These are phyloP conservation scores for Megamerina dolium DNA, from an alignment of 2,888 invertebrate species.

Conservation along the genomic window DNA sequence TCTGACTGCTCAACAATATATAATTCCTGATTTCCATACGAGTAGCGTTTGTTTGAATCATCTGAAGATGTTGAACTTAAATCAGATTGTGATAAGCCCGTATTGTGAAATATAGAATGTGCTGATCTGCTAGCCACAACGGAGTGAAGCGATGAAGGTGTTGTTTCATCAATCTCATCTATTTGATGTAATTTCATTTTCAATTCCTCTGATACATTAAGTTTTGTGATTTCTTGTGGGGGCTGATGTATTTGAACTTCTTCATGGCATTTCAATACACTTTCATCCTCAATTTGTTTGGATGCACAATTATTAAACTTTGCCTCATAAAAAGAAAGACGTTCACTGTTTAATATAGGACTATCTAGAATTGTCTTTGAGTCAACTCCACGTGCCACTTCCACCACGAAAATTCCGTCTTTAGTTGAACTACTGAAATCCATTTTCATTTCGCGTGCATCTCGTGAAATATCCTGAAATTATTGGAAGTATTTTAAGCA, in stretches of 20 bases:
- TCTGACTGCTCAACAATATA: constrained; percentile 70
- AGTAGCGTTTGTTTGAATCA: constrained; percentile 67
- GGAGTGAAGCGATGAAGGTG: constrained; percentile 14
- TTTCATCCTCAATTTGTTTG: constrained; percentile 17
- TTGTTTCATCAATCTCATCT: constrained; percentile 35
- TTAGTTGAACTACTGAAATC: constrained; percentile 64
- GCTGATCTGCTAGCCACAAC: constrained; percentile 36
- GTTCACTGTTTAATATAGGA: constrained; percentile 31
- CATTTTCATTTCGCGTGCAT: constrained; percentile 69
- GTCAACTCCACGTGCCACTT: constrained; percentile 54
- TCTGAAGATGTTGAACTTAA: constrained; percentile 64
- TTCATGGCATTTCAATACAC: constrained; percentile 32
- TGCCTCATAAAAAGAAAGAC: constrained; percentile 44
- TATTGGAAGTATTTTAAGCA: neutral
- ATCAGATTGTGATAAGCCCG: constrained; percentile 77
- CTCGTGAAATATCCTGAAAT: constrained; percentile 61
- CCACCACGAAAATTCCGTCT: constrained; percentile 70
- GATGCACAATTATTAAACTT: constrained; percentile 34
- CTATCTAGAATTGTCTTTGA: constrained; percentile 45
- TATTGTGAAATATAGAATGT: constrained; percentile 53
- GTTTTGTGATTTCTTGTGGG: constrained; percentile 28
- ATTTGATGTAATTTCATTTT: constrained; percentile 40
- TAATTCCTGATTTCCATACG: constrained; percentile 73
- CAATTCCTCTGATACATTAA: constrained; percentile 29
- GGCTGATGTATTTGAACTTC: constrained; percentile 50